A percentile compares a stretch with the other conserved stretches of the same genome.
Evolutionary conservation across 2,113 vertebrate species (phyloP).

Genomic region (Eulacestoma nigropectus): DNA sequence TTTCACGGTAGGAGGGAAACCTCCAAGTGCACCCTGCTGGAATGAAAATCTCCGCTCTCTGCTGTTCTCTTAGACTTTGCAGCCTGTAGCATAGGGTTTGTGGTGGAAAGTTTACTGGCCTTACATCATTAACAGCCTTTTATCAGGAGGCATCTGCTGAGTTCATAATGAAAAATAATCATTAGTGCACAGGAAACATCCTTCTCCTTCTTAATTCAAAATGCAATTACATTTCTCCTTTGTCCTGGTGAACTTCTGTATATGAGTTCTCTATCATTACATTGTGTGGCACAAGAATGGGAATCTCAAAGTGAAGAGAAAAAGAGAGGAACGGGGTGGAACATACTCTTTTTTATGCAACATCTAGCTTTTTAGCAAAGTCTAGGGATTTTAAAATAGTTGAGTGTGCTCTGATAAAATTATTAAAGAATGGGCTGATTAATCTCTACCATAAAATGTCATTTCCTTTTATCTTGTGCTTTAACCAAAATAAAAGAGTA

Average conservation of each 20-base stretch:
- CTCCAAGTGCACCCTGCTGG: background rate
- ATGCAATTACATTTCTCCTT: background rate
- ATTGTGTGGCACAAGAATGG: background rate
- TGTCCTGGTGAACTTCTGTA: background rate
- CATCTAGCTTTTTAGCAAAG: background rate
- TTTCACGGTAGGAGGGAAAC: background rate
- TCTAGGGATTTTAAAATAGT: background rate
- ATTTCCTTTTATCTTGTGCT: background rate
- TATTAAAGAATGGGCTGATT: background rate
- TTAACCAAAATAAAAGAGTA: background rate
- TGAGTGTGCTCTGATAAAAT: background rate
- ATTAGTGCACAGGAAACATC: background rate
- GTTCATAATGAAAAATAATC: background rate
- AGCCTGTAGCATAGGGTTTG: background rate
- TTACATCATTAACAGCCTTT: background rate
- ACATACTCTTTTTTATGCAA: background rate
- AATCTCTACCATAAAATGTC: background rate
- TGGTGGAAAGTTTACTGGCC: background rate
- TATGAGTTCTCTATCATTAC: background rate
- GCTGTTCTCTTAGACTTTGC: background rate
- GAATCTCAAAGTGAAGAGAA: background rate
- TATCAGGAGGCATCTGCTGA: background rate
- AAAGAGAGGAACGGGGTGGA: background rate
- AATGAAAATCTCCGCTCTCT: background rate
- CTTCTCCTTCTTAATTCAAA: background rate